Conservation (phyloP, 2,113 vertebrate genomes). For the Phrynosoma blainvillii region DNA sequence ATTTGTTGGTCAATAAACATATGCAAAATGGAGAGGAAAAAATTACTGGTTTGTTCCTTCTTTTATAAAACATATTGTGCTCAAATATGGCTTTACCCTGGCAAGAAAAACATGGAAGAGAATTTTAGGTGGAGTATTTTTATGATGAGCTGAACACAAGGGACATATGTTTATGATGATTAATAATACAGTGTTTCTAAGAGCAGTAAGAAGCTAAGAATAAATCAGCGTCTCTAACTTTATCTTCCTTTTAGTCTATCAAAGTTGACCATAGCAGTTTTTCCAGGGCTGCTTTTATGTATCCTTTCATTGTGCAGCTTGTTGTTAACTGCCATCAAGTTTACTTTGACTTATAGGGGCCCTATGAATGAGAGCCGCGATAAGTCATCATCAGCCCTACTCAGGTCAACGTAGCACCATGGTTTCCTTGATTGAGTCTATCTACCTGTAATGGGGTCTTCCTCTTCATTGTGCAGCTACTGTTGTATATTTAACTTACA, state of each 20-base stretch:
- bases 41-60: constrained; percentile 31
- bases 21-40: constrained; percentile 29
- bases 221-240: not conserved
- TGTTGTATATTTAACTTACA: not conserved
- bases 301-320: not conserved
- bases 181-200: not conserved
- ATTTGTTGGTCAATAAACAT: constrained; percentile 47
- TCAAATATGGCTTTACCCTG: not conserved
- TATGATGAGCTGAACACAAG: not conserved
- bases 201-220: not conserved
- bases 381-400: too few relatives aligned
- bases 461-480: constrained; percentile 56
- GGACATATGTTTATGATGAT: not conserved
- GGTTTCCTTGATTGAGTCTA: too few relatives aligned
- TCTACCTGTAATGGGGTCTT: too few relatives aligned
- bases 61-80: constrained; percentile 13
- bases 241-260: not conserved
- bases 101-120: not conserved
- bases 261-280: constrained; percentile 44
- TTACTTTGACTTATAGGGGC: too few relatives aligned
- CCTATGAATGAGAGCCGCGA: too few relatives aligned
- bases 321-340: too few relatives aligned
- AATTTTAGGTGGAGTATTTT: not conserved
- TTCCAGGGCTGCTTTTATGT: constrained; percentile 57
- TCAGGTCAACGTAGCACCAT: too few relatives aligned